Evolutionary conservation across 2,888 invertebrate species (phyloP).

Genomic region (Macrophya annulata): DNA sequence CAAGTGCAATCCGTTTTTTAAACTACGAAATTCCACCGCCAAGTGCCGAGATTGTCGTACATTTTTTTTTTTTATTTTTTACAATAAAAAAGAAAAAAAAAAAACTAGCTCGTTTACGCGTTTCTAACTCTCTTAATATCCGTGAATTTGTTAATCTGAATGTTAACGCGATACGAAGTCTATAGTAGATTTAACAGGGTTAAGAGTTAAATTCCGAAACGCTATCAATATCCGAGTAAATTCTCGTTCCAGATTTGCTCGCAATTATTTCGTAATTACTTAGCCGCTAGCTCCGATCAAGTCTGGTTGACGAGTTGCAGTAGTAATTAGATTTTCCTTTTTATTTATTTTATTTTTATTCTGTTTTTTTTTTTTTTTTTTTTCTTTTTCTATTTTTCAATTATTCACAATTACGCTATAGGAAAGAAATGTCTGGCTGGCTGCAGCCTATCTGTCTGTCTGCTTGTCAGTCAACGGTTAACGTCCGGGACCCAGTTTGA

Average conservation of each 20-base stretch:
- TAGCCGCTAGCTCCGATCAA: conserved; percentile 31
- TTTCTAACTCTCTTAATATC: not conserved
- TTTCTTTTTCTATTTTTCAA: not conserved
- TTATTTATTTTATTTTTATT: not conserved
- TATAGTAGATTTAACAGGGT: conserved; percentile 18
- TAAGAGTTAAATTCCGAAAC: conserved; percentile 16
- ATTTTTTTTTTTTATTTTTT: not conserved
- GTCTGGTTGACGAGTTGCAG: conserved; percentile 46
- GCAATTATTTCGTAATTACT: conserved; percentile 50
- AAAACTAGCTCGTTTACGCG: too few relatives aligned
- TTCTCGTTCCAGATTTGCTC: conserved; percentile 49
- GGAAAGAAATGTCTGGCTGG: conserved; percentile 20
- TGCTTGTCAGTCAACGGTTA: conserved; percentile 32
- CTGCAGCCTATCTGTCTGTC: conserved; percentile 39
- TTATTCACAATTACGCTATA: conserved; percentile 49
- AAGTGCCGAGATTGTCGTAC: conserved; percentile 7
- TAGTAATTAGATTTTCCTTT: conserved; percentile 46
- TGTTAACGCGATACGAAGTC: not conserved
- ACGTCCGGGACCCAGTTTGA: not conserved
- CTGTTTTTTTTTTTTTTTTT: not conserved
- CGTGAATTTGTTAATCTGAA: not conserved
- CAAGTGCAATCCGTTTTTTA: conserved; percentile 28
- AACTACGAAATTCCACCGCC: conserved; percentile 6
- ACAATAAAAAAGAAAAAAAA: too few relatives aligned
- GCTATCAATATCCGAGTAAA: conserved; percentile 30